phyloP scores from a whole-genome alignment of 1,140 invertebrate species.

The Drosophila willistoni region DNA sequence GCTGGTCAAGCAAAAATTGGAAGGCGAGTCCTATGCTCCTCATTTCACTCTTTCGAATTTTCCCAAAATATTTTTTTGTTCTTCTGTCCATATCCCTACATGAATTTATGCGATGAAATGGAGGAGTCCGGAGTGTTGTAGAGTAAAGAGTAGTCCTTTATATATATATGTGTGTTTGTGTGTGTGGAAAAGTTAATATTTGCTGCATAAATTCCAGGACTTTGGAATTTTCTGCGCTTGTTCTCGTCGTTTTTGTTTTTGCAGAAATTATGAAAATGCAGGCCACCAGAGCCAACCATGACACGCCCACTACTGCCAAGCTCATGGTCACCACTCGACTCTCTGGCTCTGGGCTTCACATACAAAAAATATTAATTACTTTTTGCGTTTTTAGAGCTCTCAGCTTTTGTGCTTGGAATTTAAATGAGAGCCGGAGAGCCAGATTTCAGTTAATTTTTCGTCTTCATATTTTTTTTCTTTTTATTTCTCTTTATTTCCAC shows the following conservation, averaged over 20 bases:
- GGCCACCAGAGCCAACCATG: constrained; percentile 9
- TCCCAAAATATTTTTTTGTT: neutral
- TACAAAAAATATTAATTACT: constrained; percentile 69
- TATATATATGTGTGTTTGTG: constrained; percentile 30
- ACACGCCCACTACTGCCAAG: constrained; percentile 22
- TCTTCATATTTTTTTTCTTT: neutral
- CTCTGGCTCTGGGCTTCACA: constrained; percentile 21
- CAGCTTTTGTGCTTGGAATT: constrained; percentile 47
- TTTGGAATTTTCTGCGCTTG: constrained; percentile 71
- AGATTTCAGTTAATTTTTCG: constrained; percentile 66
- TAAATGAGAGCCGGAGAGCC: constrained; percentile 42
- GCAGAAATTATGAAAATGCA: constrained; percentile 75
- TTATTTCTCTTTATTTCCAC: constrained; percentile 38
- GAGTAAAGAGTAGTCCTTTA: constrained; percentile 3
- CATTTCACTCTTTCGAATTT: constrained; percentile 6
- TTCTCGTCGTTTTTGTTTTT: constrained; percentile 63
- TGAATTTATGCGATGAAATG: constrained; percentile 49
- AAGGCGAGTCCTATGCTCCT: constrained; percentile 34
- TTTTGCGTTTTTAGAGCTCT: constrained; percentile 57
- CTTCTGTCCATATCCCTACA: constrained; percentile 1
- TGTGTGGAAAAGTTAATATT: constrained; percentile 77
- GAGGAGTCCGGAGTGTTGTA: neutral
- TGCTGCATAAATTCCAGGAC: constrained; percentile 78
- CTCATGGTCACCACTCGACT: constrained; percentile 7
- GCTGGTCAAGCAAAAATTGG: constrained; percentile 72